phyloP scores from a whole-genome alignment of 2,888 invertebrate genomes.

The Sericinus montela region DNA sequence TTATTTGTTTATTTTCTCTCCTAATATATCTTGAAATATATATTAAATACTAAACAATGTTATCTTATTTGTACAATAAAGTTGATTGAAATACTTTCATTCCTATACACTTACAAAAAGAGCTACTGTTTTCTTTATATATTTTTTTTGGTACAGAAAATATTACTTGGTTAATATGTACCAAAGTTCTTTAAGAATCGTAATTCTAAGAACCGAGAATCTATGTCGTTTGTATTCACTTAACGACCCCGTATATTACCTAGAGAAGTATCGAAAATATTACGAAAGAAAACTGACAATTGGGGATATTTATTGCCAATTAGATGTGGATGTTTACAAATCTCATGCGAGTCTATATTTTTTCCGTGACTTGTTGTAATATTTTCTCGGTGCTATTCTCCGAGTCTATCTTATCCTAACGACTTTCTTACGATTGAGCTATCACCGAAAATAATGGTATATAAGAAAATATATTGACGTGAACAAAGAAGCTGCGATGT shows the following conservation, averaged over 20 bases:
- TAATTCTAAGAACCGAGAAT: background rate
- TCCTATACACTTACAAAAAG: too few species aligned
- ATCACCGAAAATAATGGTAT: background rate
- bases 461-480: background rate
- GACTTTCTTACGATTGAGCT: background rate
- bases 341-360: conserved; percentile 1
- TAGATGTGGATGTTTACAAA: conserved; percentile 20
- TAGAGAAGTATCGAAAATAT: conserved; percentile 37
- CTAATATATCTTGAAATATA: too few species aligned
- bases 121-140: too few species aligned
- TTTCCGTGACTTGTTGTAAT: background rate
- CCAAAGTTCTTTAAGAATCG: too few species aligned
- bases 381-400: background rate
- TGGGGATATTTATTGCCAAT: conserved; percentile 56
- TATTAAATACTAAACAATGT: too few species aligned
- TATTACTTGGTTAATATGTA: too few species aligned
- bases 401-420: background rate
- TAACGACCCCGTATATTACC: conserved; percentile 72
- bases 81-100: too few species aligned
- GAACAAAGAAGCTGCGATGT: background rate
- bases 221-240: conserved; percentile 60
- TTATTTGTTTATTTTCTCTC: too few species aligned
- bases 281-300: conserved; percentile 59
- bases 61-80: too few species aligned
- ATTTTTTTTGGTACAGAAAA: too few species aligned